These are phyloP conservation scores for Spodoptera exigua DNA, from an alignment of 2,888 invertebrate species.

Conservation along the genomic window DNA sequence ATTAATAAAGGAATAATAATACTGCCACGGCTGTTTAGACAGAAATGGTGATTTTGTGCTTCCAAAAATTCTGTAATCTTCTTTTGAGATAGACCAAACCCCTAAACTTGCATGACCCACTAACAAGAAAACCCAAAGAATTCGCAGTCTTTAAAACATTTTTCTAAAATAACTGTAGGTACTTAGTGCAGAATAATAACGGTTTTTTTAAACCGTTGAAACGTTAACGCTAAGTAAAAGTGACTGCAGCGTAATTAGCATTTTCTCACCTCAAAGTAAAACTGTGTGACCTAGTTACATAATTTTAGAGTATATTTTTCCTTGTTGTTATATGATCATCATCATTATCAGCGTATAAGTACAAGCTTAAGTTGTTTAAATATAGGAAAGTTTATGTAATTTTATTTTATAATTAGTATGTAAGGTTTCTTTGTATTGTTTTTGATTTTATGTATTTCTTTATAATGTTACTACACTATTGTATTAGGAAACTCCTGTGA, in stretches of 20 bases:
- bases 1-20: no score
- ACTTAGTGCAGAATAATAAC: constrained; percentile 4
- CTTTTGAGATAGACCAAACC: constrained; percentile 48
- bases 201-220: constrained; percentile 5
- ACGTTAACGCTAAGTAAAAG: constrained; percentile 12
- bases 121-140: constrained; percentile 65
- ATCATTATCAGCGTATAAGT: no score
- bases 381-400: no score
- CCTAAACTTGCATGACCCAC: constrained; percentile 61
- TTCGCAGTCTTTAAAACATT: constrained; percentile 56
- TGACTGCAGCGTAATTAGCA: constrained; percentile 13
- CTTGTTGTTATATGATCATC: neutral
- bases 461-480: no score
- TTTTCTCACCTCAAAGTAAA: constrained; percentile 15
- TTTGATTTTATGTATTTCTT: no score
- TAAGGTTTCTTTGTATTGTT: no score
- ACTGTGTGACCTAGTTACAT: neutral
- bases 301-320: neutral
- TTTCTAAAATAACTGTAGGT: constrained; percentile 33
- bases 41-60: no score
- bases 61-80: neutral
- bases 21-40: no score
- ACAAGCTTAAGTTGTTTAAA: no score
- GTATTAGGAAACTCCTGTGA: no score
- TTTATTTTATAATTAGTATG: no score